Percentiles rank a stretch among this genome's conserved stretches.
These are phyloP conservation scores for Tangara arthus DNA, from an alignment of 2,797 vertebrate species.

Conservation along the genomic window DNA sequence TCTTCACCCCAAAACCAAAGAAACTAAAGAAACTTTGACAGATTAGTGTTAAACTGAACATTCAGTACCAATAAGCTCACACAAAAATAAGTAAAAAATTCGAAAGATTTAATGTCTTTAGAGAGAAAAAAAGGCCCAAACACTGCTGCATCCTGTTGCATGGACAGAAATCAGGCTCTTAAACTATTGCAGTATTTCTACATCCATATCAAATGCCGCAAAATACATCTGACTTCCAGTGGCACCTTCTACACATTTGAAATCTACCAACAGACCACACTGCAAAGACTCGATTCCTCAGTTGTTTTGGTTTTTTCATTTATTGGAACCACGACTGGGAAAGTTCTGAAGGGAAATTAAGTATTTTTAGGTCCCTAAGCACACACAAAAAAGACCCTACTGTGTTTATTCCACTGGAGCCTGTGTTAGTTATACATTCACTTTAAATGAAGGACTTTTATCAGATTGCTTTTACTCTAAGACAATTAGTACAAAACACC, in stretches of 20 bases:
- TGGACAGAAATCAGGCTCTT: not conserved
- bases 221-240: not conserved
- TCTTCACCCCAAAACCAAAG: not conserved
- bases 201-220: not conserved
- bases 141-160: not conserved
- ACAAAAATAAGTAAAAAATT: not conserved
- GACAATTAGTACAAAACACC: conserved; percentile 57
- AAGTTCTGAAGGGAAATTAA: conserved; percentile 18
- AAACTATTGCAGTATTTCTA: not conserved
- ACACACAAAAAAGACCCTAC: not conserved
- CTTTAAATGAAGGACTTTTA: conserved; percentile 38
- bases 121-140: not conserved
- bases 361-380: conserved; percentile 23
- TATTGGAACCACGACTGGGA: not conserved
- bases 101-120: not conserved
- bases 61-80: not conserved
- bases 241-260: not conserved
- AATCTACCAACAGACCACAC: not conserved
- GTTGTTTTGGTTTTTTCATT: not conserved
- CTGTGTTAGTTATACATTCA: not conserved
- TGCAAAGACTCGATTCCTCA: not conserved
- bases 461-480: conserved; percentile 44
- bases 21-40: not conserved
- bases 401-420: not conserved
- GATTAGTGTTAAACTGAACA: not conserved